Evolutionary conservation across 2,888 invertebrate genomes (phyloP), one percentile per base, ranked within the genome.

Genomic region (Ormyrus rosae): DNA sequence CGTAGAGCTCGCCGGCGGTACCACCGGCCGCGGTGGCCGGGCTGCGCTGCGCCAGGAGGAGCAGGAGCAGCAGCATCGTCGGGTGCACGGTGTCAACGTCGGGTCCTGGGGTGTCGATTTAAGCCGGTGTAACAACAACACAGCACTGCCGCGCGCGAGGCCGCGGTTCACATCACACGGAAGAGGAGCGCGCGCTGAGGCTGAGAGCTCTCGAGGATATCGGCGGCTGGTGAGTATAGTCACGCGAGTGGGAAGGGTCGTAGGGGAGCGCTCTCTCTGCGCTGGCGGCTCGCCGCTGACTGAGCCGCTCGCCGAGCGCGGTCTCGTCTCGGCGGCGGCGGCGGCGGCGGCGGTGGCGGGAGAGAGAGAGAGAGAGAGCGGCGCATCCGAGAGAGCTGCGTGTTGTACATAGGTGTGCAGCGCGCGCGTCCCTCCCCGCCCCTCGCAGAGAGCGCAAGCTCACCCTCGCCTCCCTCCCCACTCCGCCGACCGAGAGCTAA

Each of bases 1-100:
- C 87, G 87, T 92, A 93, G 85, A 91, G 91, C 82, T 92, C 92
- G 80, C 89, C 89, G 68, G 91, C 84, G 83, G 71, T 81, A 84
- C 78, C 84, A 81, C 85, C 85, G 87, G 86, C 88, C 87, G 87
- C 51, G 7, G 46, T 9, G 2, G 51, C 19, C 11, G 10, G 4
- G n/a, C 34, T 11, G 56, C 6, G 7, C 19, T 4, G 9, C 45
- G 13, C 61, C n/a, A 61, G 10, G 7, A 48, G 6, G 4, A 72
- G 50, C 60, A 83, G 72, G 51, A 79, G 19, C 64, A 63, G 50
- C 5, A 71, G 48, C 2, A 11, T 3, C 10, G 34, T 67, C 58
- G 48, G n/a, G 19, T 1, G 19, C 19, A 1, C 19, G 19, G 19
- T 19, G 19, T 19, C 2, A 2, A 0, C 19, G 19, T 13, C 13